Conservation (phyloP, 2,113 vertebrate genomes). For the Edolisoma coerulescens region DNA sequence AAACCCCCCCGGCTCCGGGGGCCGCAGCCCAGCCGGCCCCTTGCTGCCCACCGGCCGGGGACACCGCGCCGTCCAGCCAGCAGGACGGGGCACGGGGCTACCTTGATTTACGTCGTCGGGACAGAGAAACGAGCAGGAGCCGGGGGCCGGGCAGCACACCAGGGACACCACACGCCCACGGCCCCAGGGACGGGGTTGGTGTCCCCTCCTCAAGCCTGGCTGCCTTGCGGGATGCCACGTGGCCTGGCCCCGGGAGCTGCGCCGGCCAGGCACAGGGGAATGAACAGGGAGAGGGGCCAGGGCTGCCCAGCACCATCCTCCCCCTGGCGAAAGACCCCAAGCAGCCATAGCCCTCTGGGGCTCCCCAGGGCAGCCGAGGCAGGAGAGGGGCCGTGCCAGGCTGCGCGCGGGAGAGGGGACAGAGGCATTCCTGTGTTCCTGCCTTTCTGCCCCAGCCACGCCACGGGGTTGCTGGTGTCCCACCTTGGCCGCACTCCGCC, state of each 20-base stretch:
- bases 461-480: background rate
- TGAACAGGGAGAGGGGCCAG: background rate
- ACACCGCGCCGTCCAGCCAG: conserved; percentile 3
- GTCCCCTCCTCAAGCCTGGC: background rate
- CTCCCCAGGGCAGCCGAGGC: background rate
- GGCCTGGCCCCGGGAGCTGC: background rate
- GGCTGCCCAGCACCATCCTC: background rate
- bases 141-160: fast-evolving
- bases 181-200: fast-evolving
- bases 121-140: background rate
- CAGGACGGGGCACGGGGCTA: background rate
- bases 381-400: background rate
- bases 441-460: background rate
- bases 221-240: fast-evolving
- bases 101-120: background rate
- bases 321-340: background rate
- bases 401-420: background rate
- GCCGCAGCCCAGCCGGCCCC: background rate
- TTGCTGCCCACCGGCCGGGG: background rate
- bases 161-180: background rate
- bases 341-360: background rate
- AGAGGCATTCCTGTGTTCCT: background rate
- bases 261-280: background rate
- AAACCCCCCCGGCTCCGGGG: background rate
- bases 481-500: background rate